phyloP scores from a whole-genome alignment of 2,797 vertebrate genomes.

The Steatocranus sp. region DNA sequence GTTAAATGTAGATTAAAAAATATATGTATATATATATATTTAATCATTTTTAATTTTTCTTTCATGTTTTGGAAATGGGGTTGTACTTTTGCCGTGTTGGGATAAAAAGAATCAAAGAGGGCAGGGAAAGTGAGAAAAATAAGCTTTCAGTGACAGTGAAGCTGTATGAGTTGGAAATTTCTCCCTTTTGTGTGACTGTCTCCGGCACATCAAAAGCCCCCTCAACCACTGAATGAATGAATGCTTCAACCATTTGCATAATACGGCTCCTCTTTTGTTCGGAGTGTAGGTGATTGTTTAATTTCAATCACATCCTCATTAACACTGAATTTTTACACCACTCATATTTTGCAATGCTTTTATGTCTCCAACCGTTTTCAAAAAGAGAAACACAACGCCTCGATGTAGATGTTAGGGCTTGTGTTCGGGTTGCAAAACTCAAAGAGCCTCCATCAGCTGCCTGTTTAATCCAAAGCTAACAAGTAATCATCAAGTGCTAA shows the following conservation, averaged over 20 bases:
- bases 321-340: conserved; percentile 29
- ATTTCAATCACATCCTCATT: conserved; percentile 52
- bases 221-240: conserved; percentile 32
- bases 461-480: conserved; percentile 55
- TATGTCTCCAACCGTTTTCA: neutral
- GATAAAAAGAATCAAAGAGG: neutral
- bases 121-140: neutral
- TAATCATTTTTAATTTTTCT: neutral
- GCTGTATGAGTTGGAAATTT: conserved; percentile 27
- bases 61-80: neutral
- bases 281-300: conserved; percentile 34
- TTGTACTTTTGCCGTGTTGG: neutral
- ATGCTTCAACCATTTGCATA: conserved; percentile 47
- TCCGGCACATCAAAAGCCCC: conserved; percentile 40
- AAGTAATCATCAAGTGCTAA: conserved; percentile 55
- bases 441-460: neutral
- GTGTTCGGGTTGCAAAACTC: neutral
- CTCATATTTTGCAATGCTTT: conserved; percentile 16
- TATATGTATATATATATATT: neutral
- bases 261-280: conserved; percentile 35
- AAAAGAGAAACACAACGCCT: neutral
- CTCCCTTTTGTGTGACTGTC: conserved; percentile 45
- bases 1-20: neutral
- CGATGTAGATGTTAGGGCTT: neutral
- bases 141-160: conserved; percentile 1